Conservation (phyloP, 2,888 invertebrate species). For the Bhutanitis thaidina region DNA sequence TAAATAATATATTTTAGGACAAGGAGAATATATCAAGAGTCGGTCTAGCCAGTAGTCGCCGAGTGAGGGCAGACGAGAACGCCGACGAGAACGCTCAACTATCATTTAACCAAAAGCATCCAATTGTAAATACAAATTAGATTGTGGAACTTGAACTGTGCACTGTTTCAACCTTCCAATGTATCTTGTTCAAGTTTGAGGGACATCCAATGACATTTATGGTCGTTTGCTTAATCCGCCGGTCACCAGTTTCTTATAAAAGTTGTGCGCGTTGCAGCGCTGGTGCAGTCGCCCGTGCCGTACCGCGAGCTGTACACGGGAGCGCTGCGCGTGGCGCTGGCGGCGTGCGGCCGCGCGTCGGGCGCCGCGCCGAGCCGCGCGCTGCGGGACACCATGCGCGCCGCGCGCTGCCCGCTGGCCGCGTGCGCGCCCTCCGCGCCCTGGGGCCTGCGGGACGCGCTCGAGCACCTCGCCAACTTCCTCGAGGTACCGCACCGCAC, state of each 20-base stretch:
- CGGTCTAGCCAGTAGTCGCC: too few species aligned
- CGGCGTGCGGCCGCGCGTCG: slow-evolving; percentile 35
- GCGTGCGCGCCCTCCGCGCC: slow-evolving; percentile 34
- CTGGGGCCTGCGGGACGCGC: slow-evolving; percentile 69
- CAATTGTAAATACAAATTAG: too few species aligned
- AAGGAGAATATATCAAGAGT: too few species aligned
- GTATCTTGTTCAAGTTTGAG: too few species aligned
- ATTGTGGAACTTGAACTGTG: too few species aligned
- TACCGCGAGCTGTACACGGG: slow-evolving; percentile 61
- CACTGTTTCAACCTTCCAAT: too few species aligned
- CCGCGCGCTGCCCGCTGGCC: slow-evolving; percentile 21
- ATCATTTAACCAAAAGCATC: too few species aligned
- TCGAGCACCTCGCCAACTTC: slow-evolving; percentile 79
- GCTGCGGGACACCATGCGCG: slow-evolving; percentile 12
- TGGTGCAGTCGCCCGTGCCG: slow-evolving; percentile 46
- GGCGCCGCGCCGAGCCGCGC: slow-evolving; percentile 10
- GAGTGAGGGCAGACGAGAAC: too few species aligned
- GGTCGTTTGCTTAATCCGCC: too few species aligned
- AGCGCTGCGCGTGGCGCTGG: slow-evolving; percentile 44
- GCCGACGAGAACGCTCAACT: too few species aligned
- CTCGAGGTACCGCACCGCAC: slow-evolving; percentile 73
- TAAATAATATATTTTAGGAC: too few species aligned
- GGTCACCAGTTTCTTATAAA: background rate
- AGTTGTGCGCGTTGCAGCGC: background rate
- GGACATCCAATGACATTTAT: too few species aligned